Conservation (phyloP, 2,888 invertebrate species). For the Lycia hirtaria region DNA sequence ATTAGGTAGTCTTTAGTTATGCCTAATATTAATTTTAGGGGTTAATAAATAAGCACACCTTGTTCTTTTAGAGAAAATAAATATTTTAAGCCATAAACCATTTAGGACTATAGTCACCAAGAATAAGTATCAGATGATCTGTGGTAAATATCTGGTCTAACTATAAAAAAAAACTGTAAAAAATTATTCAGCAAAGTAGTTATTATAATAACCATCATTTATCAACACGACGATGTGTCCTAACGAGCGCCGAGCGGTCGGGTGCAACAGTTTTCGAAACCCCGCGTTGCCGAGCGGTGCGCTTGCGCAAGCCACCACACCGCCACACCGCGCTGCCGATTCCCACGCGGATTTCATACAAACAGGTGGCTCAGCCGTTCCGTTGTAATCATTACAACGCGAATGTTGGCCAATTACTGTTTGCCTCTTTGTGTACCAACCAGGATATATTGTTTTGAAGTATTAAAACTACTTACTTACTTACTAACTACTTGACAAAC, state of each 20-base stretch:
- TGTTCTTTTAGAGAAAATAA: too few species aligned
- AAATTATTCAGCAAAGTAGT: not conserved
- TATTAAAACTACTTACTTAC: constrained; percentile 32
- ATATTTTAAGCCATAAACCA: too few species aligned
- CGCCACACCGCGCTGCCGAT: constrained; percentile 58
- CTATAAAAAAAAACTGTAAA: too few species aligned
- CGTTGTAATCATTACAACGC: constrained; percentile 63
- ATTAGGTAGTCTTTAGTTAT: too few species aligned
- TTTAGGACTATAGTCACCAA: too few species aligned
- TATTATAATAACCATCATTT: constrained; percentile 15
- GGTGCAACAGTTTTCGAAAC: constrained; percentile 61
- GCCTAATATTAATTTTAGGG: too few species aligned
- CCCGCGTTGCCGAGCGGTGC: constrained; percentile 45
- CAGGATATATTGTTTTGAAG: constrained; percentile 22
- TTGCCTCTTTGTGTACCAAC: constrained; percentile 51
- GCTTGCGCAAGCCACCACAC: constrained; percentile 63
- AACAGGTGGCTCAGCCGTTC: constrained; percentile 73
- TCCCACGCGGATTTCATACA: constrained; percentile 84
- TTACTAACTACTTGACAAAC: too few species aligned
- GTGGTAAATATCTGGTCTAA: too few species aligned
- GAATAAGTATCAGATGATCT: too few species aligned
- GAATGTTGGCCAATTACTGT: constrained; percentile 60
- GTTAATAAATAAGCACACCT: too few species aligned
- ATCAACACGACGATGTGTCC: constrained; percentile 24
- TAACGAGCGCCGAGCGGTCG: constrained; percentile 43